phyloP scores from a whole-genome alignment of 2,797 vertebrate genomes.

The Octomys mimax region DNA sequence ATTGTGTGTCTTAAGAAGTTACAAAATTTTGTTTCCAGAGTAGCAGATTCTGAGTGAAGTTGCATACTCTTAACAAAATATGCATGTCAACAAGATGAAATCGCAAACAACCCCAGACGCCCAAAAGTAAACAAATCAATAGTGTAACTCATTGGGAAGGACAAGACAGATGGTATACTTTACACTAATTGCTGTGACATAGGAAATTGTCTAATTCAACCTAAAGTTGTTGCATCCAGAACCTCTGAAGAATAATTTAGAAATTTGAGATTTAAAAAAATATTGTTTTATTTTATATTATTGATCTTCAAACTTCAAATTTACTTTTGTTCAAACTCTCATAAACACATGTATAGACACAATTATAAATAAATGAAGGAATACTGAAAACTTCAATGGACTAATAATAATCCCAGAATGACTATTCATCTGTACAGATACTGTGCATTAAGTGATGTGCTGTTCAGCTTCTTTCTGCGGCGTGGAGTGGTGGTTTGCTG shows the following conservation, averaged over 20 bases:
- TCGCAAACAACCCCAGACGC: background rate
- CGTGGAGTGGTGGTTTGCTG: rapidly evolving
- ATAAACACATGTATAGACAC: background rate
- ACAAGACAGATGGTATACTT: background rate
- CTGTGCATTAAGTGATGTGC: background rate
- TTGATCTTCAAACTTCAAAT: background rate
- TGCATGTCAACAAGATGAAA: background rate
- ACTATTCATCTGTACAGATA: background rate
- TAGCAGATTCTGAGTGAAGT: background rate
- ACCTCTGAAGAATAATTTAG: background rate
- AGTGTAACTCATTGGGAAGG: background rate
- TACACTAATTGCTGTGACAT: background rate
- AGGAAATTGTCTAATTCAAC: background rate
- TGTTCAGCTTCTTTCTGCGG: background rate
- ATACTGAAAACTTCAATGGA: background rate
- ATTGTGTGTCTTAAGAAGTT: slow-evolving; percentile 54
- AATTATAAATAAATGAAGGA: background rate
- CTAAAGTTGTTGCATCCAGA: background rate
- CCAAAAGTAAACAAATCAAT: background rate
- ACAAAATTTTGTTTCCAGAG: slow-evolving; percentile 46
- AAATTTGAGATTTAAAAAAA: background rate
- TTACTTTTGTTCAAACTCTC: background rate
- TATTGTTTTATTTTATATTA: background rate
- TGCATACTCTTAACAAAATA: background rate
- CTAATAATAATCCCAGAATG: background rate